Evolutionary conservation across 2,888 invertebrate species (phyloP), one percentile per base, ranked within the genome.

Genomic region (Heterodera filipjevi): DNA sequence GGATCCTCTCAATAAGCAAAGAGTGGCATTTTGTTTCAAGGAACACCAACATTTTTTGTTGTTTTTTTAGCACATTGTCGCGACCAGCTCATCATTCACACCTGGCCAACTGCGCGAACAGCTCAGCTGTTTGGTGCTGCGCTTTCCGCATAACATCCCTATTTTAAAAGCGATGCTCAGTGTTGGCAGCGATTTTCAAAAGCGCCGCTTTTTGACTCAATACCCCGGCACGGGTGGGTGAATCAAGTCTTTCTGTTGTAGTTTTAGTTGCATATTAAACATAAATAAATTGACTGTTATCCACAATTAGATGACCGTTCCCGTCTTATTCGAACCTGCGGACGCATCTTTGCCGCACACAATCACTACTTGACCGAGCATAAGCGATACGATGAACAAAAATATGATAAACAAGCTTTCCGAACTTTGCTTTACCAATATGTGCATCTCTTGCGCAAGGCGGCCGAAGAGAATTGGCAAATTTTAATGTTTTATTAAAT

Each of bases 311-410:
- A 75, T 16, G 35, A 64, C 22, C 68, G 46, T 44, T 46, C 75
- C 10, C 32, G n/a, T n/a, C 22, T 75, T 30, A 64, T 75, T 19
- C 75, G 75, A 44, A 68, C 66, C 46, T 75, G 75, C 16, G 75
- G 75, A 30, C 66, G 75, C 30, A 32, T 75, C 22, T 75, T 53
- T 46, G 59, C 68, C 46, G 75, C 46, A 8, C 10, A 27, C 27
- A n/a, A 22, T 27, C 59, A 59, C 27, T 59, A 59, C 27, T 27
- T 32, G 33, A 1, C n/a, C 35, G 68, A 53, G 32, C 16, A 64
- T 33, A 35, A 68, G 16, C 32, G 33, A 33, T 22, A 66, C 46
- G 16, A 19, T 64, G 53, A 75, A 3, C 44, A 35, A 8, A n/a
- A 32, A 16, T 75, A 16, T 32, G 64, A 27, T 33, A 59, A 64